Evolutionary conservation across 1,140 invertebrate genomes (phyloP).

Genomic region (Marisa cornuarietis): DNA sequence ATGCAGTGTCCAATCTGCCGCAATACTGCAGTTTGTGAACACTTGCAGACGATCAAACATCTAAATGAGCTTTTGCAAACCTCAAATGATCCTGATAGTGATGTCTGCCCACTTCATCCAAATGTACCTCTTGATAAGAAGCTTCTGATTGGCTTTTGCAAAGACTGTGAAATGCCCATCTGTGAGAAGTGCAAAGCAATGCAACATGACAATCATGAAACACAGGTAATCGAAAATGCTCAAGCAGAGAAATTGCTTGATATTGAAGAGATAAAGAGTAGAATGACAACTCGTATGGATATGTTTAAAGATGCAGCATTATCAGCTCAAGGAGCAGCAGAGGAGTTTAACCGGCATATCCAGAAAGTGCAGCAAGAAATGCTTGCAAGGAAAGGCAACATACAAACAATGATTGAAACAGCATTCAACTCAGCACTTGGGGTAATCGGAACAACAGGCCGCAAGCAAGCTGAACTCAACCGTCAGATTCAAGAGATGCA

Average conservation of each 20-base stretch:
- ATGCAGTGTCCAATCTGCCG: conserved; percentile 18
- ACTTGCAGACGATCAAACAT: conserved; percentile 1
- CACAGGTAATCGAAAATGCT: background rate
- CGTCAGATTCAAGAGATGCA: conserved; percentile 14
- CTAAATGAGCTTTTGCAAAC: background rate
- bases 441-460: conserved; percentile 9
- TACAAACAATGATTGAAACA: conserved; percentile 15
- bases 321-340: background rate
- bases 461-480: conserved; percentile 11
- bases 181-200: conserved; percentile 16
- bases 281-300: background rate
- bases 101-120: background rate
- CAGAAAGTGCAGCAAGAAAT: conserved; percentile 3
- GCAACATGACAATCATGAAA: conserved; percentile 13
- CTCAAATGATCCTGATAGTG: background rate
- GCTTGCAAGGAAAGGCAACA: background rate
- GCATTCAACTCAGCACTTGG: conserved; percentile 5
- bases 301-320: conserved; percentile 12
- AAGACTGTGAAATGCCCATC: background rate
- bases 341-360: background rate
- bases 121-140: background rate
- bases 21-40: conserved; percentile 15
- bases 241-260: background rate
- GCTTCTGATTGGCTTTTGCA: conserved; percentile 16
- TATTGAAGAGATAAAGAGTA: background rate